Evolutionary conservation across 1,140 invertebrate genomes (phyloP), one percentile per base, ranked within the genome.

Genomic region (Drosophila miranda): DNA sequence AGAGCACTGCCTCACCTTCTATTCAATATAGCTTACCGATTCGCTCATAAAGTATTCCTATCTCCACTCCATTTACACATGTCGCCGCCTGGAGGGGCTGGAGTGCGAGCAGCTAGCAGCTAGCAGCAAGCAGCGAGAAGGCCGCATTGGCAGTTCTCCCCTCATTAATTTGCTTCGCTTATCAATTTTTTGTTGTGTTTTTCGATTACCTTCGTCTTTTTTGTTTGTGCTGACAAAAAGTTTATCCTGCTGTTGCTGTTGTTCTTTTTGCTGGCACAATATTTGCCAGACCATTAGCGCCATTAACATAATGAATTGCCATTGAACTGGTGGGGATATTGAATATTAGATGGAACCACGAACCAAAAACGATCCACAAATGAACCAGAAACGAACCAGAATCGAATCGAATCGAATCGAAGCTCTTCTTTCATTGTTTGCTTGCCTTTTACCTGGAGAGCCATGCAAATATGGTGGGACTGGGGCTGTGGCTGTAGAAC

Each of bases 271-370:
- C 48, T 30, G 60, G 50, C 74, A 45, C 66, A 86, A 78, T 86
- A 76, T 86, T 86, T 86, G 80, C 82, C 83, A 87, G 78, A 49
- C 82, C 82, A 86, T 86, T 86, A 86, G 71, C 78, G 74, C 82
- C 66, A 86, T 86, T 86, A 86, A 87, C 79, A 86, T 86, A 87
- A 86, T 86, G 83, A 82, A 86, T 86, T 87, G 78, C 82, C 62
- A 87, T 86, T 69, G 82, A 78, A 87, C 61, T 63, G 72, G 63
- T 67, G 13, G 53, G 43, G 41, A 55, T 42, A 55, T 52, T 52
- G 68, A 38, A 38, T 13, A 38, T 38, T 38, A 3, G 3, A 13
- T 38, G 4, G 11, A 11, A 4, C 34, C 34, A 38, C 34, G 34
- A 38, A 38, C 34, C 34, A 38, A 11, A 38, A 38, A 13, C 11